Evolutionary conservation across 2,113 vertebrate genomes (phyloP).

Genomic region (Thunnus thynnus): DNA sequence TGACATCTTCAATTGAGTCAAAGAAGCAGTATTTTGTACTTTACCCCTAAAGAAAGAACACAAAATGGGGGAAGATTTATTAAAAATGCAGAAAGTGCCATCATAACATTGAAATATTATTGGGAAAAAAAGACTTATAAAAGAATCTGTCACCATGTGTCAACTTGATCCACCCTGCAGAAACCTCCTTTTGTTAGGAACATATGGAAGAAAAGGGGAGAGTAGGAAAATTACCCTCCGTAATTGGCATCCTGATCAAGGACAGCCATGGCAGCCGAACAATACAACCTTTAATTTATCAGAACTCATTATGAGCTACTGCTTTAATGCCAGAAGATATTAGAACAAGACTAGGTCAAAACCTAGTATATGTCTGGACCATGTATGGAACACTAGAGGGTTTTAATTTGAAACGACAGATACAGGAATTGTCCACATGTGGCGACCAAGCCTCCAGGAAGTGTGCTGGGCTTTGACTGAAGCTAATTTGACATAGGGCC

Average conservation of each 20-base stretch:
- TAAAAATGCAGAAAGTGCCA: constrained; percentile 93
- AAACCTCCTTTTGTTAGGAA: constrained; percentile 79
- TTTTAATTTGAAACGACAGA: too few species aligned
- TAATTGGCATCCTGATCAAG: constrained; percentile 97
- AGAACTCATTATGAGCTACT: constrained; percentile 95
- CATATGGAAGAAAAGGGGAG: constrained; percentile 78
- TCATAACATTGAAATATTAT: constrained; percentile 87
- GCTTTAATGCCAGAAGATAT: constrained; percentile 89
- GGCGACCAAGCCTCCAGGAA: too few species aligned
- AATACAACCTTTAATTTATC: constrained; percentile 99
- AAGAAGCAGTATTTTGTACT: constrained; percentile 90
- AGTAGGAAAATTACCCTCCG: constrained; percentile 89
- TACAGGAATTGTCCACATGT: too few species aligned
- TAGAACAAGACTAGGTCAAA: constrained; percentile 64
- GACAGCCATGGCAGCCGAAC: constrained; percentile 89
- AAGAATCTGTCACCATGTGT: constrained; percentile 95
- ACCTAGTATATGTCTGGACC: too few species aligned
- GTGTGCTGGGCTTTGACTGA: too few species aligned
- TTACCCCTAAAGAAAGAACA: constrained; percentile 87
- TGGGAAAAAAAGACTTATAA: constrained; percentile 74
- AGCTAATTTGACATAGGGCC: too few species aligned
- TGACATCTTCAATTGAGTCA: constrained; percentile 98
- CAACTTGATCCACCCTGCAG: constrained; percentile 90
- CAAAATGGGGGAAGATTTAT: constrained; percentile 75
- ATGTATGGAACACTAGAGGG: too few species aligned